Conservation (phyloP, 1,140 invertebrate genomes). For the Neodiprion fabricii region DNA sequence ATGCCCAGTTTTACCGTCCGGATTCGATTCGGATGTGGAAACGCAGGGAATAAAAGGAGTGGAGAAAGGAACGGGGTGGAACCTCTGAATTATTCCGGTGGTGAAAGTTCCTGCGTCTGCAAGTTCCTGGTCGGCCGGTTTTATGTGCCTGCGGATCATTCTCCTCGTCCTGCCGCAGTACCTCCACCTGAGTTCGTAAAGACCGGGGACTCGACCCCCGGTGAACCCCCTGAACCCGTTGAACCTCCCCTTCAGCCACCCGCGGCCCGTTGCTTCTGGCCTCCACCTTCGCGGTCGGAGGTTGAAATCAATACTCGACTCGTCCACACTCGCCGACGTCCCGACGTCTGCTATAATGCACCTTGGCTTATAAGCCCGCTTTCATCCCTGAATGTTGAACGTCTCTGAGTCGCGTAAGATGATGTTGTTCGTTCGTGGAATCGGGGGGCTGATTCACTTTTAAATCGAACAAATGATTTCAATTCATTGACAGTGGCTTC, state of each 20-base stretch:
- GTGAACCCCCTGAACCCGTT: constrained; percentile 20
- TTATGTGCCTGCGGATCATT: constrained; percentile 29
- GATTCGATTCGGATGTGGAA: no score
- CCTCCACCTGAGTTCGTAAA: constrained; percentile 34
- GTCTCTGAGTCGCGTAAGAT: no score
- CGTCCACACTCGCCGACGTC: constrained; percentile 33
- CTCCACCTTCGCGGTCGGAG: constrained; percentile 45
- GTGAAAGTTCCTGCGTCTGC: no score
- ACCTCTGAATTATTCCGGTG: no score
- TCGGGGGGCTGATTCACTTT: no score
- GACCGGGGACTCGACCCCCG: constrained; percentile 42
- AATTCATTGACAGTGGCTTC: no score
- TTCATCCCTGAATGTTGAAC: not conserved
- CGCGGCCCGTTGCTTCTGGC: constrained; percentile 10
- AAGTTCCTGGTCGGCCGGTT: not conserved
- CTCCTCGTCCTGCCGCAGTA: constrained; percentile 21
- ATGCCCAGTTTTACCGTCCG: no score
- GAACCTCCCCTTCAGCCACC: no score
- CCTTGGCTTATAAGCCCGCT: not conserved
- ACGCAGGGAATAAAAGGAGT: no score
- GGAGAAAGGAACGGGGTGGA: no score
- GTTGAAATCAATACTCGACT: constrained; percentile 51
- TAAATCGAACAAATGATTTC: no score
- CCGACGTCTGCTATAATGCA: constrained; percentile 26
- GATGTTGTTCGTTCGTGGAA: no score